Percentiles rank a stretch among this genome's conserved stretches.
These are phyloP conservation scores for Pygoscelis adeliae DNA, from an alignment of 2,113 vertebrate species.

Conservation along the genomic window DNA sequence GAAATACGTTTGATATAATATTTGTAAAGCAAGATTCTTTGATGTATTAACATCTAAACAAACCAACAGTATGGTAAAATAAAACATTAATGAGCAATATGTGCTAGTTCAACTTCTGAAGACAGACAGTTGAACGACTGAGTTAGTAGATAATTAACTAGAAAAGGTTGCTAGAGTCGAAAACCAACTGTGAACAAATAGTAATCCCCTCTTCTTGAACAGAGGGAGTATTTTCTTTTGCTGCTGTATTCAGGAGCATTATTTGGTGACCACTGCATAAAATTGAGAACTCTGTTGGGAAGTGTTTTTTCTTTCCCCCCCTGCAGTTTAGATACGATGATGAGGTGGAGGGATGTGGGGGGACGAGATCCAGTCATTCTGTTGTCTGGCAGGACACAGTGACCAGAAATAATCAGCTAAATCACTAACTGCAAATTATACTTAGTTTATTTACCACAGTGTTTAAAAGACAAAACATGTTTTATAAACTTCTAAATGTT, in stretches of 20 bases:
- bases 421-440: background rate
- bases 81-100: background rate
- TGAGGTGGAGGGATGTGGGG: background rate
- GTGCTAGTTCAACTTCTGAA: background rate
- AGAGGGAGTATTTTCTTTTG: background rate
- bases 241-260: background rate
- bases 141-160: conserved; percentile 5
- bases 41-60: background rate
- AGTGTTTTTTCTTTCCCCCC: background rate
- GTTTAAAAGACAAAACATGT: background rate
- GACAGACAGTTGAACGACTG: background rate
- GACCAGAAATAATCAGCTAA: background rate
- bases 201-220: background rate
- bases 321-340: background rate
- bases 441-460: background rate
- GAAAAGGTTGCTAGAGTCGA: background rate
- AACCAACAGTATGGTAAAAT: background rate
- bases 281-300: background rate
- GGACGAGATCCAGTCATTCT: background rate
- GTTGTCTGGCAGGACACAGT: background rate
- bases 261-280: background rate
- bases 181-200: background rate
- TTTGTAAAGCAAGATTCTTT: conserved; percentile 28
- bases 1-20: background rate
- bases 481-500: background rate